Conservation (phyloP, 2,113 vertebrate genomes). For the Rhineura floridana region DNA sequence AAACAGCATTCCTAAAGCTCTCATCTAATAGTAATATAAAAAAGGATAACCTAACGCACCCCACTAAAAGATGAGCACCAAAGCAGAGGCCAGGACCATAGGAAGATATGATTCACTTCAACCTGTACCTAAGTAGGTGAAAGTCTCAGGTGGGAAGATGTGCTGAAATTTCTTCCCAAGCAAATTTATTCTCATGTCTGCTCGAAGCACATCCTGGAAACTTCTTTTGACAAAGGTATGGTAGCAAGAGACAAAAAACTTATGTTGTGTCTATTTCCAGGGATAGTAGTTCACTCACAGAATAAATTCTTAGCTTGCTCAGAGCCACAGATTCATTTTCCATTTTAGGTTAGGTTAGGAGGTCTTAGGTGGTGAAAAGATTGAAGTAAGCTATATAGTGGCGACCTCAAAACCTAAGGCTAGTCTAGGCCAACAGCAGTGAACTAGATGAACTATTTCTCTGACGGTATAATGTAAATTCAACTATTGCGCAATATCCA, state of each 20-base stretch:
- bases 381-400: neutral
- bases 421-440: neutral
- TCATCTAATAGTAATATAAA: no score
- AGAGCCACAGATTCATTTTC: neutral
- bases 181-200: conserved; percentile 1
- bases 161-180: conserved; percentile 27
- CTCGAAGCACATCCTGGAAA: conserved; percentile 17
- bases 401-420: neutral
- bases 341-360: neutral
- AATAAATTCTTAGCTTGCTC: neutral
- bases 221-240: neutral
- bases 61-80: no score
- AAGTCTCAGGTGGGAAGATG: conserved; percentile 15
- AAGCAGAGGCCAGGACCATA: no score
- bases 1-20: no score
- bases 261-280: neutral
- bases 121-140: neutral
- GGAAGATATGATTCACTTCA: no score
- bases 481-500: no score
- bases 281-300: neutral
- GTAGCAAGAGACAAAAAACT: neutral
- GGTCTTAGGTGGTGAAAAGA: neutral
- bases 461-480: neutral
- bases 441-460: neutral
- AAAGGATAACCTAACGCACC: no score